Evolutionary conservation across 1,140 invertebrate species (phyloP).

Genomic region (Branchinecta lynchi): DNA sequence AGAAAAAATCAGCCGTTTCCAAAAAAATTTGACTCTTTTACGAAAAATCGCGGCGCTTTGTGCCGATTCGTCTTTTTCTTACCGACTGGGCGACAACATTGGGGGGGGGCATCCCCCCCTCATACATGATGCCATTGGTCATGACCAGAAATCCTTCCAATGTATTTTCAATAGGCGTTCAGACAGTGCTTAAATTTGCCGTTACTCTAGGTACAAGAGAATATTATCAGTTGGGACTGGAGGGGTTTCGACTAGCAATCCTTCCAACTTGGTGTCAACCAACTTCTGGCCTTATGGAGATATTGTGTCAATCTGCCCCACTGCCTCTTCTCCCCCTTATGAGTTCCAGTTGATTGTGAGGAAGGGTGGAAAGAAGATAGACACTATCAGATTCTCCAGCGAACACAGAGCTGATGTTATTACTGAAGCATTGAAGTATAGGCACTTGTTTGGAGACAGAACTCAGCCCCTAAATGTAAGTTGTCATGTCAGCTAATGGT

Average conservation of each 20-base stretch:
- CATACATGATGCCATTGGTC: too few species aligned
- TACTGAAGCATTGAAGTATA: slow-evolving; percentile 71
- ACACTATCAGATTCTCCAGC: slow-evolving; percentile 93
- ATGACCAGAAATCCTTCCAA: too few species aligned
- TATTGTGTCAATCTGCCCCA: slow-evolving; percentile 54
- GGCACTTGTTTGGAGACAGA: slow-evolving; percentile 47
- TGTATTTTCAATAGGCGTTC: too few species aligned
- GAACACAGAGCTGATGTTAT: slow-evolving; percentile 82
- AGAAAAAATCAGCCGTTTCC: too few species aligned
- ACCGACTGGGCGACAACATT: too few species aligned
- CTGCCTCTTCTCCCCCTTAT: slow-evolving; percentile 34
- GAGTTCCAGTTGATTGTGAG: slow-evolving; percentile 63
- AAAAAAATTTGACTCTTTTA: too few species aligned
- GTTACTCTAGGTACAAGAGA: slow-evolving; percentile 92
- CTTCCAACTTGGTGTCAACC: slow-evolving; percentile 79
- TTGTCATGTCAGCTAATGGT: not conserved
- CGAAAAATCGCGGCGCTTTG: too few species aligned
- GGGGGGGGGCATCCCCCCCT: too few species aligned
- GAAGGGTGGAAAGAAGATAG: slow-evolving; percentile 67
- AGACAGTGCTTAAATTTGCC: too few species aligned
- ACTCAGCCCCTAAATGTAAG: slow-evolving; percentile 22
- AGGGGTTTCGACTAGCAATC: slow-evolving; percentile 95
- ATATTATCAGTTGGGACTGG: slow-evolving; percentile 90
- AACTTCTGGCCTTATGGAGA: slow-evolving; percentile 84
- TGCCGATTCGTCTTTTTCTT: too few species aligned